Evolutionary conservation across 1,140 invertebrate species (phyloP).

Genomic region (Hydropsyche tenuis): DNA sequence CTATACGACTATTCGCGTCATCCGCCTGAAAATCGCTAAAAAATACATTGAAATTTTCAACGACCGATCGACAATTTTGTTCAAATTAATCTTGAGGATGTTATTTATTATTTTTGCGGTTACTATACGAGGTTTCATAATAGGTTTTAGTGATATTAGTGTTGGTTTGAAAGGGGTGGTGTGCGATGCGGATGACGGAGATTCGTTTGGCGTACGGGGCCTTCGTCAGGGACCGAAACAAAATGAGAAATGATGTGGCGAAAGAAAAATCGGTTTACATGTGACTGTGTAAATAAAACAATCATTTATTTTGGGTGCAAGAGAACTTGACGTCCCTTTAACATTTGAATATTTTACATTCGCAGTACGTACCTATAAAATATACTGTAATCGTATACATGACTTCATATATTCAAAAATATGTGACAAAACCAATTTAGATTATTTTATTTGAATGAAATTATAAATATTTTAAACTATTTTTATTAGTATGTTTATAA

Average conservation of each 20-base stretch:
- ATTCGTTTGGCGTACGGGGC: neutral
- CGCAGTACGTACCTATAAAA: too few species aligned
- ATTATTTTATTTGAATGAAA: too few species aligned
- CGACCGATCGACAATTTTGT: neutral
- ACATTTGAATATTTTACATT: constrained; percentile 15
- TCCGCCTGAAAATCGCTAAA: neutral
- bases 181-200: neutral
- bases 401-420: too few species aligned
- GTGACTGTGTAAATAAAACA: constrained; percentile 49
- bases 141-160: neutral
- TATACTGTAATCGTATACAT: too few species aligned
- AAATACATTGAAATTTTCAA: too few species aligned
- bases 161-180: neutral
- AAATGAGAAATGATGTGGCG: constrained; percentile 50
- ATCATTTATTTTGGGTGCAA: constrained; percentile 48
- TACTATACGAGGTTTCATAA: too few species aligned
- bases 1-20: neutral
- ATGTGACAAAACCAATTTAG: too few species aligned
- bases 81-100: too few species aligned
- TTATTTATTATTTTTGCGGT: too few species aligned
- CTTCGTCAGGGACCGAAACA: constrained; percentile 27
- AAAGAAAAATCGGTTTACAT: constrained; percentile 49
- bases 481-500: too few species aligned
- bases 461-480: too few species aligned
- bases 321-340: constrained; percentile 23